These are phyloP conservation scores for Sarcophaga subvicina DNA, from an alignment of 2,888 invertebrate genomes.

Conservation along the genomic window DNA sequence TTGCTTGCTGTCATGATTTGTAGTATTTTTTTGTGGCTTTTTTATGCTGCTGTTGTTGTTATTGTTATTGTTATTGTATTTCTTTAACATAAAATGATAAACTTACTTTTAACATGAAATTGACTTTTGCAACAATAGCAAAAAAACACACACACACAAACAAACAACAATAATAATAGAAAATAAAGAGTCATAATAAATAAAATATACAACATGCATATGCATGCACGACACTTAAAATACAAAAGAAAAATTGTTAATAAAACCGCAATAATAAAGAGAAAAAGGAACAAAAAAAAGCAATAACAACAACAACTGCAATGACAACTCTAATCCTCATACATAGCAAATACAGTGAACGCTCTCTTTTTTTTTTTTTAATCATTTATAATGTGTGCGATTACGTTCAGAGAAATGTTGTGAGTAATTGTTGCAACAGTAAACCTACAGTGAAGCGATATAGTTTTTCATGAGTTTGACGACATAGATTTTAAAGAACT, in stretches of 20 bases:
- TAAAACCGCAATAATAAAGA: not conserved
- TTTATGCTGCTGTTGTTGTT: not conserved
- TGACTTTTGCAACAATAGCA: conserved; percentile 44
- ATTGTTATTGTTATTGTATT: no score
- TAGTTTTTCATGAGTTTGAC: no score
- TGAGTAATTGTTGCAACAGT: not conserved
- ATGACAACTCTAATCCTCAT: conserved; percentile 28
- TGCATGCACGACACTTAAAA: conserved; percentile 31
- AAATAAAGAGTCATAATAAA: conserved; percentile 28
- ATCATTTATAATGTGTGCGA: not conserved
- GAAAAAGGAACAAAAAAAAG: conserved; percentile 10
- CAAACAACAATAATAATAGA: not conserved
- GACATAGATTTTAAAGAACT: no score
- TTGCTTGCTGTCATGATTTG: conserved; percentile 1
- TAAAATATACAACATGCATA: conserved; percentile 53
- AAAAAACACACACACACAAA: not conserved
- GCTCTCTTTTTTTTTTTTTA: not conserved
- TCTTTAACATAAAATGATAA: conserved; percentile 43
- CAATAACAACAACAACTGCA: not conserved
- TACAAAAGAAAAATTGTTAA: not conserved
- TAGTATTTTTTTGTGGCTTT: not conserved
- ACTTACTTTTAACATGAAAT: conserved; percentile 66
- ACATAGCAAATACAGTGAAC: conserved; percentile 26
- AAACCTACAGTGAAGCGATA: no score
- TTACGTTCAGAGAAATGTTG: conserved; percentile 12